Evolutionary conservation across 2,113 vertebrate genomes (phyloP).

Genomic region (Crotalus horridus): DNA sequence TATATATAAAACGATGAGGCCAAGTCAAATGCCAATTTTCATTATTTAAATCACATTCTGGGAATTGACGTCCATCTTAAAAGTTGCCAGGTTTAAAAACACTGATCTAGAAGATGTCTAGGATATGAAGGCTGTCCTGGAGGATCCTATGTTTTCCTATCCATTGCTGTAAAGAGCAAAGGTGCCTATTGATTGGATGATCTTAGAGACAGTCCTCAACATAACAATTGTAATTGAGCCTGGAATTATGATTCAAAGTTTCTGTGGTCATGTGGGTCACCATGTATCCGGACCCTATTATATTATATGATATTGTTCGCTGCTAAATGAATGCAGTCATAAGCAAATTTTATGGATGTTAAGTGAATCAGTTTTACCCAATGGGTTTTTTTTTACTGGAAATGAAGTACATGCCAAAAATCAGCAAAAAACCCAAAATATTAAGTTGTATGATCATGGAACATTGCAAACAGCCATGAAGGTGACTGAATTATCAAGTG

Average conservation of each 20-base stretch:
- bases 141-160: not conserved
- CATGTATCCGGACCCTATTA: no score
- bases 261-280: not conserved
- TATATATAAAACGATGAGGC: not conserved
- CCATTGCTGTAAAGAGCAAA: not conserved
- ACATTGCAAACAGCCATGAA: not conserved
- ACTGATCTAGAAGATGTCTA: not conserved
- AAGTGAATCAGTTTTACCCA: not conserved
- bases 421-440: not conserved
- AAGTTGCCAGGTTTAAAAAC: not conserved
- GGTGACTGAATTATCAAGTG: not conserved
- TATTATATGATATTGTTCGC: no score
- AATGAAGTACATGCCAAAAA: not conserved
- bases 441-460: not conserved
- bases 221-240: not conserved
- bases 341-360: not conserved
- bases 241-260: not conserved
- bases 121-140: not conserved
- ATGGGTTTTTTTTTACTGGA: not conserved
- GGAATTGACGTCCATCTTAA: not conserved
- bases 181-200: not conserved
- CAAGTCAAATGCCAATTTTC: not conserved
- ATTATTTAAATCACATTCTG: not conserved
- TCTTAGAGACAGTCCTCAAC: not conserved
- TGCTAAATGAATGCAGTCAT: not conserved